These are phyloP conservation scores for Drosophila gaucha DNA, from an alignment of 2,888 invertebrate genomes.

Conservation along the genomic window DNA sequence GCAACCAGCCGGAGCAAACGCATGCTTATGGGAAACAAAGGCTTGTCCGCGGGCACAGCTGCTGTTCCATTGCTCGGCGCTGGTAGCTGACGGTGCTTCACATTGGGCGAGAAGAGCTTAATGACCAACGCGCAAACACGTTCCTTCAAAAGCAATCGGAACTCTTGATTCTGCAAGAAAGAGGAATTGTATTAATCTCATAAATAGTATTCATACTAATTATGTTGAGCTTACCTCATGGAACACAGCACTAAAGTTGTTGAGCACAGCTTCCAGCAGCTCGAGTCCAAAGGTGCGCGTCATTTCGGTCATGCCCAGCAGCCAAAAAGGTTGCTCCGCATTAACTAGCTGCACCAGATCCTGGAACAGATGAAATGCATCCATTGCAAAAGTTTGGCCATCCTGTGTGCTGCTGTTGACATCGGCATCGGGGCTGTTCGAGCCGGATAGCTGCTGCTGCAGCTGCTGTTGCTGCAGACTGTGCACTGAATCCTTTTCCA, in stretches of 20 bases:
- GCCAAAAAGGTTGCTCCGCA: slow-evolving; percentile 97
- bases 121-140: slow-evolving; percentile 99
- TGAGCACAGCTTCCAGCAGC: slow-evolving; percentile 95
- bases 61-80: slow-evolving; percentile 86
- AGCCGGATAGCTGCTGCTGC: slow-evolving; percentile 30
- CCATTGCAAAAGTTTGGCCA: slow-evolving; percentile 94
- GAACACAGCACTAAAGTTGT: slow-evolving; percentile 93
- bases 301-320: slow-evolving; percentile 98
- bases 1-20: slow-evolving; percentile 96
- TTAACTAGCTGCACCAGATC: slow-evolving; percentile 98
- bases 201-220: no score
- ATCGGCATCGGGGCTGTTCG: slow-evolving; percentile 45
- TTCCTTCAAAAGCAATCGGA: slow-evolving; percentile 97
- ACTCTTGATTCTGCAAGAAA: slow-evolving; percentile 92
- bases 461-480: slow-evolving; percentile 66
- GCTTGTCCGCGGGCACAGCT: slow-evolving; percentile 91
- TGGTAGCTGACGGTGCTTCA: slow-evolving; percentile 92
- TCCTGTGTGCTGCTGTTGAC: slow-evolving; percentile 85
- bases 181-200: neutral
- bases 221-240: slow-evolving; percentile 87
- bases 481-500: slow-evolving; percentile 77
- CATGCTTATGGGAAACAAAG: slow-evolving; percentile 98
- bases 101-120: slow-evolving; percentile 98
- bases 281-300: slow-evolving; percentile 98
- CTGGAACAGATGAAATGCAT: slow-evolving; percentile 98